Percentiles rank a stretch among this genome's conserved stretches.
phyloP scores from a whole-genome alignment of 2,113 vertebrate species.

The Nannobrachium achirus region DNA sequence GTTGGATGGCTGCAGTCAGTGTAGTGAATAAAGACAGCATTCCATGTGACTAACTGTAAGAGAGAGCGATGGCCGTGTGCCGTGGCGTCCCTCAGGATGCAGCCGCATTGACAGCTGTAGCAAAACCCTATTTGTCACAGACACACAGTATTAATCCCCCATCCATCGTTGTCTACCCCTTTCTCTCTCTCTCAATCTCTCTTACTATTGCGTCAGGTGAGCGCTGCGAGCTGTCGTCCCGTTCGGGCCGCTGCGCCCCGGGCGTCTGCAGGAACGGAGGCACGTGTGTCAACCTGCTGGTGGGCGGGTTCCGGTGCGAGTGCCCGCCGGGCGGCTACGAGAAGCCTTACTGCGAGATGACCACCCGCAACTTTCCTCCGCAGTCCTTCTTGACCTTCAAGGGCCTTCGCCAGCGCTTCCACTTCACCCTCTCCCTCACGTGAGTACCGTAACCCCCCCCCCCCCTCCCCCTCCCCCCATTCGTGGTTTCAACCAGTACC shows the following conservation, averaged over 20 bases:
- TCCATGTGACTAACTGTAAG: not conserved
- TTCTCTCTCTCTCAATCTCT: constrained; percentile 20
- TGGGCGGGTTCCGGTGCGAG: constrained; percentile 93
- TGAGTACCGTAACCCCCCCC: constrained; percentile 70
- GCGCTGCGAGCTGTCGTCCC: constrained; percentile 87
- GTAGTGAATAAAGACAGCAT: not conserved
- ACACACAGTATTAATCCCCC: not conserved
- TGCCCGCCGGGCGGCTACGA: constrained; percentile 88
- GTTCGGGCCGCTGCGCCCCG: constrained; percentile 85
- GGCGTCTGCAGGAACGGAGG: constrained; percentile 92
- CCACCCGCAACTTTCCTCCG: constrained; percentile 89
- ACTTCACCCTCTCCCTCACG: constrained; percentile 93
- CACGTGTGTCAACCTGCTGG: constrained; percentile 91
- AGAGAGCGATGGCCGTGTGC: not conserved
- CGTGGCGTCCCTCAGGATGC: constrained; percentile 18
- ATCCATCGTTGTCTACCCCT: constrained; percentile 18
- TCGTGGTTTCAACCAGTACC: no score
- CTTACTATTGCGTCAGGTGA: constrained; percentile 76
- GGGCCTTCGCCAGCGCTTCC: constrained; percentile 93
- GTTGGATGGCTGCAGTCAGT: constrained; percentile 5
- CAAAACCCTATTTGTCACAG: constrained; percentile 36
- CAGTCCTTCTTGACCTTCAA: constrained; percentile 93
- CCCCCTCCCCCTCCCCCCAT: not conserved
- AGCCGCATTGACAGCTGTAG: constrained; percentile 2
- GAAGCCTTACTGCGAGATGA: constrained; percentile 92